A percentile compares a stretch with the other conserved stretches of the same genome.
Evolutionary conservation across 2,888 invertebrate species (phyloP).

Genomic region (Hetaerina titia): DNA sequence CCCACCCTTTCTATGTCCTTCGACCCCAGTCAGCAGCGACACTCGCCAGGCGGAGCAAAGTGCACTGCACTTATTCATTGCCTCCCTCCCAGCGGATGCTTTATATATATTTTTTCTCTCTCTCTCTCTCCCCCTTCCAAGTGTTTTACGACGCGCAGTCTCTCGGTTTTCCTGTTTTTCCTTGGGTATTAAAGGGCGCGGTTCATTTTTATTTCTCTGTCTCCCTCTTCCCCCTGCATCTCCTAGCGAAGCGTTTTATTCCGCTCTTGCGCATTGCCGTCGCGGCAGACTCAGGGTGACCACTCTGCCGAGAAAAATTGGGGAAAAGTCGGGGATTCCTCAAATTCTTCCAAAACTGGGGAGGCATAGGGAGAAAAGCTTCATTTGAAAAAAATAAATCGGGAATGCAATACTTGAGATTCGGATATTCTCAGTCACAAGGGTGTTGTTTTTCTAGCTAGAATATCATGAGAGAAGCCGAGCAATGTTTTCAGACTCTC

Average conservation of each 20-base stretch:
- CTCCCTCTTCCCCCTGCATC: background rate
- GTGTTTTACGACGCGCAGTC: background rate
- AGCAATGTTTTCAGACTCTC: no score
- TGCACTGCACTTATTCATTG: slow-evolving; percentile 15
- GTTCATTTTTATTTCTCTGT: background rate
- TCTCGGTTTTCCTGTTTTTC: background rate
- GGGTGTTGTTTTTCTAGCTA: no score
- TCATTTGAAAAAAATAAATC: no score
- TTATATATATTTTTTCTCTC: background rate
- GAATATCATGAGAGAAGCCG: no score
- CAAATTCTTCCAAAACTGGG: background rate
- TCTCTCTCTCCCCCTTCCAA: background rate
- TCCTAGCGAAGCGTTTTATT: slow-evolving; percentile 22
- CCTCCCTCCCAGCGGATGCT: background rate
- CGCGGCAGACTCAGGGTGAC: background rate
- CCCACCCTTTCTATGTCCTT: background rate
- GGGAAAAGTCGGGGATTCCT: background rate
- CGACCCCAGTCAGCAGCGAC: background rate
- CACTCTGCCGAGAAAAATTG: no score
- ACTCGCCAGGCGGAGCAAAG: background rate
- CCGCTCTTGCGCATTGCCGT: background rate
- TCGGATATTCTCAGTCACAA: no score
- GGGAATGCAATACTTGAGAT: no score
- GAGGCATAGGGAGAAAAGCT: no score
- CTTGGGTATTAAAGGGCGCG: background rate